phyloP scores from a whole-genome alignment of 2,797 vertebrate genomes.

The Acanthurus lineatus region DNA sequence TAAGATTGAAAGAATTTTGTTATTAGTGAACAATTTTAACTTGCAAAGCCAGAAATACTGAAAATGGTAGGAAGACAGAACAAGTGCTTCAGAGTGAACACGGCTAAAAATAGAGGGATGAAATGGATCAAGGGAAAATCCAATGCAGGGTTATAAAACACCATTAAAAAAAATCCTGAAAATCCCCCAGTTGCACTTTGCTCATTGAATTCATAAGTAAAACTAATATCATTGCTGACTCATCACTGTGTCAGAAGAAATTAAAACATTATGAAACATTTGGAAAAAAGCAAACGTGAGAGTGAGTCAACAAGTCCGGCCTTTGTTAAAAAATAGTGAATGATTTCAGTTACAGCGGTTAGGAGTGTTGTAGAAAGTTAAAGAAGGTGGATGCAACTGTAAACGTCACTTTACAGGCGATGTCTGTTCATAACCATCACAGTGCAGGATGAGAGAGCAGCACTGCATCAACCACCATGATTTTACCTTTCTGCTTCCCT shows the following conservation, averaged over 20 bases:
- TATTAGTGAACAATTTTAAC: neutral
- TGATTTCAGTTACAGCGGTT: neutral
- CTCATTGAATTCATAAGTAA: neutral
- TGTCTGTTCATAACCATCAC: neutral
- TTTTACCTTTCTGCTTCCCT: neutral
- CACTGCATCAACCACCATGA: slow-evolving; percentile 1
- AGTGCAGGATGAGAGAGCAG: neutral
- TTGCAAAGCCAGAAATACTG: neutral
- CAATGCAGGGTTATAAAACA: slow-evolving; percentile 4
- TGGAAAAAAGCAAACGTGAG: slow-evolving; percentile 17
- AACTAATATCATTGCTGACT: slow-evolving; percentile 9
- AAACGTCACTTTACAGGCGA: neutral
- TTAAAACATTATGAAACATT: slow-evolving; percentile 10
- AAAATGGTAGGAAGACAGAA: neutral
- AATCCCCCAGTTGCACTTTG: slow-evolving; percentile 5
- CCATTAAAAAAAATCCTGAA: neutral
- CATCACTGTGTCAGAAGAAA: neutral
- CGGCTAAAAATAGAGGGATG: slow-evolving; percentile 16
- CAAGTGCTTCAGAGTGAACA: neutral
- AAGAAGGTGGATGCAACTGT: neutral
- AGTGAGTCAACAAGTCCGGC: neutral
- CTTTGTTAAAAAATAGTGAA: slow-evolving; percentile 1
- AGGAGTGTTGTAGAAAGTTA: neutral
- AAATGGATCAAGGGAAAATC: slow-evolving; percentile 11
- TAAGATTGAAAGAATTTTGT: slow-evolving; percentile 4